Conservation (phyloP, 2,113 vertebrate genomes). For the Leiothrix lutea region DNA sequence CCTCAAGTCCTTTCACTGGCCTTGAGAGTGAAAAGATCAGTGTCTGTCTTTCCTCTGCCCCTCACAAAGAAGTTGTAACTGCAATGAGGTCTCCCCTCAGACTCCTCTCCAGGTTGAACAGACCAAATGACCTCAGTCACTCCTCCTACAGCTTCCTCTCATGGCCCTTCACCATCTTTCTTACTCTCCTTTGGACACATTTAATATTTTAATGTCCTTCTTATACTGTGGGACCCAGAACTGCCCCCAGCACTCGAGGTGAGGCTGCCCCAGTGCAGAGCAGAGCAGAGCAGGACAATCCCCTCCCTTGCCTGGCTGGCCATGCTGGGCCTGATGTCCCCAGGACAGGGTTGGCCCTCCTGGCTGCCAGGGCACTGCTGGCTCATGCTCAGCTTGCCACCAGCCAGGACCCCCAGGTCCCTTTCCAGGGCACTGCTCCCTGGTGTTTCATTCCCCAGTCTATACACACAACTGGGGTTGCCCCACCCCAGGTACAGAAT, state of each 20-base stretch:
- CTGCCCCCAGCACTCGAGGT: neutral
- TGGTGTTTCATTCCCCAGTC: no score
- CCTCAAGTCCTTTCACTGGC: neutral
- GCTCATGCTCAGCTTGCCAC: fast-evolving
- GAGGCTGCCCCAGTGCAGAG: neutral
- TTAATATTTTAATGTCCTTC: neutral
- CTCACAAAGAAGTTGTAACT: fast-evolving
- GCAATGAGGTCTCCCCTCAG: neutral
- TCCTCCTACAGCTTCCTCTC: fast-evolving
- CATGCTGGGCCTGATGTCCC: neutral
- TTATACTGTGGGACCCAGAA: neutral
- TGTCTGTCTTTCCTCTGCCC: neutral
- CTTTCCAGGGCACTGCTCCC: neutral
- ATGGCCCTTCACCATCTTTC: neutral
- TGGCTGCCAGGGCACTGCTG: neutral
- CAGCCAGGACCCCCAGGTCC: fast-evolving
- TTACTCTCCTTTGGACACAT: neutral
- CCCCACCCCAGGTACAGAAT: neutral
- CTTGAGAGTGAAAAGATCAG: neutral
- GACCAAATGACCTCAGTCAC: neutral
- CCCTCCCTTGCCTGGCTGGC: neutral
- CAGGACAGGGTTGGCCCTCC: neutral
- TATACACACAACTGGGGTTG: neutral
- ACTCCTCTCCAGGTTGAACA: neutral
- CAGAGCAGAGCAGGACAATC: neutral